A percentile compares a stretch with the other conserved stretches of the same genome.
These are phyloP conservation scores for Diglossa cyanea DNA, from an alignment of 2,797 vertebrate genomes.

Conservation along the genomic window DNA sequence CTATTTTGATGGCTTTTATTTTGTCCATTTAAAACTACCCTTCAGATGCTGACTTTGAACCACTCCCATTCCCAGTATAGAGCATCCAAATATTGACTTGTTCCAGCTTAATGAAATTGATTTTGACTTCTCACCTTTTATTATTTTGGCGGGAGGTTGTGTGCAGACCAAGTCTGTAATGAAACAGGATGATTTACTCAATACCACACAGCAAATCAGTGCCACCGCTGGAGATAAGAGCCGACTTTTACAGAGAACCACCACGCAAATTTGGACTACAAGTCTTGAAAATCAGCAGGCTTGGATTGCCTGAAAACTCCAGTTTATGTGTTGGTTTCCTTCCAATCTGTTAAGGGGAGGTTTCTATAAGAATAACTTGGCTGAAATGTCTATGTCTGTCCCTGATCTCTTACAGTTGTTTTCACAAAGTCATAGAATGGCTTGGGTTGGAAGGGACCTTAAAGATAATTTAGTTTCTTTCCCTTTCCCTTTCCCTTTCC, in stretches of 20 bases:
- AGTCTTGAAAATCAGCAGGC: not conserved
- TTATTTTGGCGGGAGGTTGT: slow-evolving; percentile 40
- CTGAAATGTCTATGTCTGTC: not conserved
- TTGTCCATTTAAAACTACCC: slow-evolving; percentile 6
- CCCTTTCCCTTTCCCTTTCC: not conserved
- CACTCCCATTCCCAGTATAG: slow-evolving; percentile 25
- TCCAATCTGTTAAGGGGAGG: not conserved
- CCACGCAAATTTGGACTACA: not conserved
- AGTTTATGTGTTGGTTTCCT: not conserved
- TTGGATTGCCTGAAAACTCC: not conserved
- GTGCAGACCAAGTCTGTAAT: not conserved
- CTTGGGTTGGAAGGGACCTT: not conserved
- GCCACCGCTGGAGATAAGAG: slow-evolving; percentile 32
- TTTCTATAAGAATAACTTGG: not conserved
- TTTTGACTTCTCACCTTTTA: slow-evolving; percentile 57
- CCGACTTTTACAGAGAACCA: not conserved
- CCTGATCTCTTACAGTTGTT: not conserved
- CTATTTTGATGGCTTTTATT: slow-evolving; percentile 50
- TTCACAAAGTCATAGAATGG: not conserved
- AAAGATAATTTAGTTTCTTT: not conserved
- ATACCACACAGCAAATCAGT: slow-evolving; percentile 10
- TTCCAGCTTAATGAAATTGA: slow-evolving; percentile 49
- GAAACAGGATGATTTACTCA: slow-evolving; percentile 55
- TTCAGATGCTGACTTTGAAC: slow-evolving; percentile 29
- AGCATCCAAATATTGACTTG: slow-evolving; percentile 50